Evolutionary conservation across 2,888 invertebrate genomes (phyloP), one percentile per base, ranked within the genome.

Genomic region (Amphipoea lucens): DNA sequence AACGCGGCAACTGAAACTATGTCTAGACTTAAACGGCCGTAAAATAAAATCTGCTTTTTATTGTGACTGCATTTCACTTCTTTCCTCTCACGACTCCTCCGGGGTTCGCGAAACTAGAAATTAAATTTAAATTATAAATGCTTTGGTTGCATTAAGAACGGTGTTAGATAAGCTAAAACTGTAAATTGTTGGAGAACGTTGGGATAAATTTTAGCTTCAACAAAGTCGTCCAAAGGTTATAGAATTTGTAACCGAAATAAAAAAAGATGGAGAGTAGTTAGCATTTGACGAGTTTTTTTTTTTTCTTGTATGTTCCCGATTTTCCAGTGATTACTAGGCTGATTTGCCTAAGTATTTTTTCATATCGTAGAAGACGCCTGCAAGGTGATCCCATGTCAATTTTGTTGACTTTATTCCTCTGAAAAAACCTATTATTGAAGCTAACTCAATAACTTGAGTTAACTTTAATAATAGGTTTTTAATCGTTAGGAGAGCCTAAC

Each of bases 1-100:
- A 77, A 81, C n/a, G 36, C 12, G n/a, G 23, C 40, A 68, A 62
- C 74, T 76, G 29, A 68, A 65, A 81, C 75, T 75, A 57, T 51
- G 81, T 68, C 81, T 78, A 84, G 78, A 85, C 81, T 63, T 62
- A 72, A 76, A 73, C n/a, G 23, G 29, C 12, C 36, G 57, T 71
- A 65, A 75, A 77, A 77, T 84, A 74, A 78, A 85, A 51, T 40
- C n/a, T 57, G 0, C 14, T 85, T 81, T 76, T 81, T 84, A 84
- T 63, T 68, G 60, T 23, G 68, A 65, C 71, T 84, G 65, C 74
- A 77, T 68, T 85, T 74, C 72, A 72, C 60, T 51, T 65, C 63
- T 74, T 62, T 60, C 63, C 45, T 67, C 29, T 51, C 62, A 23
- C 40, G 23, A 14, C 36, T 72, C 67, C 65, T 65, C n/a, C 1